phyloP scores from a whole-genome alignment of 1,140 invertebrate species.

The Cotesia glomerata region DNA sequence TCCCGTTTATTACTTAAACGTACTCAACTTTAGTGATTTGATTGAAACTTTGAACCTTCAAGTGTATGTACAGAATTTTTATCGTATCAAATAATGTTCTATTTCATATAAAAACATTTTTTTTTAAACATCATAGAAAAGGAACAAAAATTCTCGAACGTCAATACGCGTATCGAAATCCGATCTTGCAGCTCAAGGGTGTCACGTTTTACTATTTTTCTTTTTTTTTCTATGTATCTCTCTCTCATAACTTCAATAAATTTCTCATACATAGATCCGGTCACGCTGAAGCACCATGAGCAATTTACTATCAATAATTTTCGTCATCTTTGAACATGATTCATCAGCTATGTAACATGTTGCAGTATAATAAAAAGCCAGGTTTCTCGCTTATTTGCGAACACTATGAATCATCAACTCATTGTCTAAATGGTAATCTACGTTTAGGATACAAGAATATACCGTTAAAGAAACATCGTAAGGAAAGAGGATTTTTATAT shows the following conservation, averaged over 20 bases:
- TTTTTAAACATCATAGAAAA: neutral
- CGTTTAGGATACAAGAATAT: neutral
- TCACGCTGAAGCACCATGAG: neutral
- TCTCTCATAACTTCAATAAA: neutral
- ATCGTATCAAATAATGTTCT: too few species aligned
- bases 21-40: neutral
- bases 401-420: neutral
- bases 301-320: neutral
- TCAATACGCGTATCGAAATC: constrained; percentile 16
- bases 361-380: neutral
- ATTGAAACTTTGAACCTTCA: neutral
- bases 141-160: neutral
- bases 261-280: neutral
- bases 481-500: neutral
- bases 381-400: neutral
- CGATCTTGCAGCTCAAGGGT: constrained; percentile 9
- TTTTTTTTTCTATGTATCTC: neutral
- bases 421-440: constrained; percentile 4
- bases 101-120: too few species aligned
- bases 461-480: neutral
- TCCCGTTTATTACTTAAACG: neutral
- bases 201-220: constrained; percentile 4
- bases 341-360: neutral
- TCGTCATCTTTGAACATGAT: constrained; percentile 4
- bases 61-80: too few species aligned